Conservation (phyloP, 2,113 vertebrate genomes). For the Pantherophis guttatus region DNA sequence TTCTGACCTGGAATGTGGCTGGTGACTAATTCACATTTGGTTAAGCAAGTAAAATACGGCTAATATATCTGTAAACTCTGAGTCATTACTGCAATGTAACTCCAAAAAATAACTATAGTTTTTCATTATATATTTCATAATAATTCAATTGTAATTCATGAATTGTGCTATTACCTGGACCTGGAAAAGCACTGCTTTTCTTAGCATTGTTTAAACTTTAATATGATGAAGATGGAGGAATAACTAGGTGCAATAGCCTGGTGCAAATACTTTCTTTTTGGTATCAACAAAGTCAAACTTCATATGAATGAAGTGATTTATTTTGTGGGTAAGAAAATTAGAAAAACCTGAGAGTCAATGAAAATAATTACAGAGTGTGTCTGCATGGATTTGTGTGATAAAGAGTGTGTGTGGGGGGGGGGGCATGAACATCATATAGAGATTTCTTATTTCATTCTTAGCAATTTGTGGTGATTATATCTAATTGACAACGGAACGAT, state of each 20-base stretch:
- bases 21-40: not conserved
- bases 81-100: not conserved
- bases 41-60: not conserved
- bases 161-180: slow-evolving; percentile 1
- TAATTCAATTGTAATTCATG: not conserved
- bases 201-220: slow-evolving; percentile 31
- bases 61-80: not conserved
- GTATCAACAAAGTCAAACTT: not conserved
- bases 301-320: not conserved
- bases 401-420: not conserved
- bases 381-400: not conserved
- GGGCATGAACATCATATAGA: not conserved
- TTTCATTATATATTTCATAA: not conserved
- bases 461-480: not conserved
- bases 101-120: not conserved
- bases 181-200: not conserved
- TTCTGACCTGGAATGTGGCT: slow-evolving; percentile 19
- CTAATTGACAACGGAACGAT: not conserved
- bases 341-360: not conserved
- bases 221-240: not conserved
- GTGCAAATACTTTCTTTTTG: not conserved
- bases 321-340: not conserved
- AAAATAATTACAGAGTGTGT: not conserved
- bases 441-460: not conserved
- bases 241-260: not conserved